phyloP scores from a whole-genome alignment of 2,888 invertebrate species.

The Scrobipalpa atriplicella region DNA sequence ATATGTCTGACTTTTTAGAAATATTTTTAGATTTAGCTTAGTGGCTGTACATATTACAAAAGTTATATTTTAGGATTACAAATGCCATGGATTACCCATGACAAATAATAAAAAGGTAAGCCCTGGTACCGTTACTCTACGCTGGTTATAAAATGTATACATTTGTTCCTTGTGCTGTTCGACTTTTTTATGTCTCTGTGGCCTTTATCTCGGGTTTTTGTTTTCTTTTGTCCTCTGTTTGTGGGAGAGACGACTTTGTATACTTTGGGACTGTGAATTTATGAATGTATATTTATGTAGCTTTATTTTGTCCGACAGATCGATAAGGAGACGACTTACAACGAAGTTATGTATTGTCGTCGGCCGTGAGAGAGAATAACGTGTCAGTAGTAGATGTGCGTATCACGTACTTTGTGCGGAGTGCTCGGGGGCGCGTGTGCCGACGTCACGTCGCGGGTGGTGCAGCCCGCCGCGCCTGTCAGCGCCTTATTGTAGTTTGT shows the following conservation, averaged over 20 bases:
- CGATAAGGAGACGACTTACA: slow-evolving; percentile 72
- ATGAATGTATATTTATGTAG: slow-evolving; percentile 61
- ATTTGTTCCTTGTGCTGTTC: slow-evolving; percentile 53
- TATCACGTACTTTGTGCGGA: slow-evolving; percentile 67
- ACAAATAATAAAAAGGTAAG: slow-evolving; percentile 67
- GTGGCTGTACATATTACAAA: slow-evolving; percentile 56
- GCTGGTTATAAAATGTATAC: slow-evolving; percentile 44
- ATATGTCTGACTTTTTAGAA: slow-evolving; percentile 83
- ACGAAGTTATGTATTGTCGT: slow-evolving; percentile 73
- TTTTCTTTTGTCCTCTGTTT: slow-evolving; percentile 79
- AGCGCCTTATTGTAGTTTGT: slow-evolving; percentile 29
- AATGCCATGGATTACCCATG: slow-evolving; percentile 72
- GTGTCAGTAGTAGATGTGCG: slow-evolving; percentile 73
- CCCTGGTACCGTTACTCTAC: slow-evolving; percentile 45
- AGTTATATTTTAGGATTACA: slow-evolving; percentile 54
- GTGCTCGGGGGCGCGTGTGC: slow-evolving; percentile 58
- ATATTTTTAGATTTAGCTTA: slow-evolving; percentile 80
- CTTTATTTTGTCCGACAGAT: slow-evolving; percentile 76
- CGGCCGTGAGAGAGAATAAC: slow-evolving; percentile 61
- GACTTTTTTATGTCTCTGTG: slow-evolving; percentile 80
- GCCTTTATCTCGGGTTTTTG: slow-evolving; percentile 80
- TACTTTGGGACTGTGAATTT: slow-evolving; percentile 56
- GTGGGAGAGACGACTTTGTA: slow-evolving; percentile 69
- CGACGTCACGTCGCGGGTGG: slow-evolving; percentile 50
- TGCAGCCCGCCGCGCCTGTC: slow-evolving; percentile 43